These are phyloP conservation scores for Pantherophis alleghaniensis DNA, from an alignment of 2,797 vertebrate genomes.

Conservation along the genomic window DNA sequence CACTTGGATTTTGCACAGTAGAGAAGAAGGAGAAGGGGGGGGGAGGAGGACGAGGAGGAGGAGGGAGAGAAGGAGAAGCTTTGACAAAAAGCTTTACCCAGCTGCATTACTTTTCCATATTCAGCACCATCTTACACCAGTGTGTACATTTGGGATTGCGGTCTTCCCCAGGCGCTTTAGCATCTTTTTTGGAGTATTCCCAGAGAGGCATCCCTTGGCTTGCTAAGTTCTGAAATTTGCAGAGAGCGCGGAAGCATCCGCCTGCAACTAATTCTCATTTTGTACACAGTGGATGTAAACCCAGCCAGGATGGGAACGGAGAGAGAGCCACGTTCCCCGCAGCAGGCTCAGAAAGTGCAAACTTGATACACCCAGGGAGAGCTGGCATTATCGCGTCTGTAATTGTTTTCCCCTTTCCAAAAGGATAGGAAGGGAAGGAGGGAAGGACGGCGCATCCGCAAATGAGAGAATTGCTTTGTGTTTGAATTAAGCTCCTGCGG, in stretches of 20 bases:
- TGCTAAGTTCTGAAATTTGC: slow-evolving; percentile 20
- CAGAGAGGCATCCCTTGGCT: slow-evolving; percentile 7
- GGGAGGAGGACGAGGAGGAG: background rate
- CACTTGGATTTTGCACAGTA: too few species aligned
- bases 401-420: background rate
- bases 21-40: too few species aligned
- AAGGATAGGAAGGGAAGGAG: background rate
- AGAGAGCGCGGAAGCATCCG: slow-evolving; percentile 22
- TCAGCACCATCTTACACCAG: background rate
- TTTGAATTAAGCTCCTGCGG: background rate
- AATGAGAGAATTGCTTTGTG: background rate
- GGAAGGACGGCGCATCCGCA: fast-evolving
- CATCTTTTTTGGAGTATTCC: slow-evolving; percentile 19
- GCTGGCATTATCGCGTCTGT: background rate
- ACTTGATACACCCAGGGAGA: background rate
- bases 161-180: background rate
- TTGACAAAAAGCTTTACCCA: background rate
- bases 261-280: slow-evolving; percentile 10
- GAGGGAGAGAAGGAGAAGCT: background rate
- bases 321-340: background rate
- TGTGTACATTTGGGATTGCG: background rate
- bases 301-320: background rate
- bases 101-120: background rate
- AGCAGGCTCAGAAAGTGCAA: background rate
- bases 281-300: slow-evolving; percentile 17